Evolutionary conservation across 2,113 vertebrate species (phyloP), one percentile per base, ranked within the genome.

Genomic region (Alligator sinensis): DNA sequence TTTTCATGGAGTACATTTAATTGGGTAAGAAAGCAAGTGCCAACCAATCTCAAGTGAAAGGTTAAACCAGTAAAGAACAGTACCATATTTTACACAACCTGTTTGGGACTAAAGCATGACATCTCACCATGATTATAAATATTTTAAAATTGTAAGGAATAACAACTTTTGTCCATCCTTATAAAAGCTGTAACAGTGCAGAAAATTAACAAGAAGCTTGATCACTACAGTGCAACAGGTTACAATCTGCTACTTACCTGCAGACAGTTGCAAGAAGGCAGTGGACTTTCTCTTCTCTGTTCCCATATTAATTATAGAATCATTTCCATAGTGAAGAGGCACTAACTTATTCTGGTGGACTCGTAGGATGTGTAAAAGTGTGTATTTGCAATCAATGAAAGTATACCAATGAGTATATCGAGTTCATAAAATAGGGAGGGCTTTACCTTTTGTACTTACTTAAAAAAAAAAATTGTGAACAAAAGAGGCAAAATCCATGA

Each of bases 41-140:
- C 82, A 96, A 75, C 72, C 62, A 94, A 94, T 94, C 55, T 25
- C 80, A 9, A 6, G 54, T 88, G 79, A 96, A 96, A 97, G 93
- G 59, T 93, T 82, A 84, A 55, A 63, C 28, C 60, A 54, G 21
- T 92, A 96, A 95, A 95, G 92, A 94, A 76, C 28, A 86, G 16
- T 90, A 59, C 85, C 84, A 89, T 74, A 79, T 88, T 62, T 89
- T 87, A 81, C 82, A 93, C 75, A 83, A 84, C 89, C 88, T n/a
- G 94, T 92, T 92, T 82, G 38, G 63, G 58, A 57, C 81, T 96
- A 90, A 93, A 95, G 86, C 91, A 30, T 91, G 80, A 70, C 57
- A 15, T 47, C 4, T 80, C 80, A 13, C 4, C 87, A 88, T 79
- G 78, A 22, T 27, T 66, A 66, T 79, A 94, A 82, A 82, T 92